Evolutionary conservation across 2,888 invertebrate species (phyloP).

Genomic region (Acanthopleura granulata): DNA sequence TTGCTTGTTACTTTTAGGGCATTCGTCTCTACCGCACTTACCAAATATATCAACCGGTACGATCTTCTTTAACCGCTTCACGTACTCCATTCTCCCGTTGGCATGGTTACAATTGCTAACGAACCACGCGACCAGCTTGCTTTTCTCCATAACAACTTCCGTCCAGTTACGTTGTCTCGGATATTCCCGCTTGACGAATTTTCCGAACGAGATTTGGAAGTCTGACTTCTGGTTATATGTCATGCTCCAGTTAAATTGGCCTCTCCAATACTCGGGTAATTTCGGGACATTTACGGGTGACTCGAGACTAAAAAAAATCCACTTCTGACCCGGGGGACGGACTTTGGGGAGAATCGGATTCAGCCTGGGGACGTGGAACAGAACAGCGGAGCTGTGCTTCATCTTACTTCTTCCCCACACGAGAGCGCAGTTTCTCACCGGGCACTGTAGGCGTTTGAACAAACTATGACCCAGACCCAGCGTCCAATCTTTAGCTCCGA

Average conservation of each 20-base stretch:
- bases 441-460: conserved; percentile 3
- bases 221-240: conserved; percentile 93
- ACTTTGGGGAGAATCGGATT: background rate
- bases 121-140: conserved; percentile 94
- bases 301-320: conserved; percentile 19
- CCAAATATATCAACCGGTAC: conserved; percentile 88
- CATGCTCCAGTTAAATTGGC: conserved; percentile 90
- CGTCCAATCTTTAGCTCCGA: conserved; percentile 11
- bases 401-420: background rate
- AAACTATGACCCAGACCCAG: background rate
- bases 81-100: conserved; percentile 88
- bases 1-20: conserved; percentile 70
- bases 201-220: conserved; percentile 93
- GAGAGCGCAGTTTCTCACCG: background rate
- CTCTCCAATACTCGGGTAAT: background rate
- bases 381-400: background rate
- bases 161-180: conserved; percentile 26
- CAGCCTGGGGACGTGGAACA: background rate
- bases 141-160: conserved; percentile 80
- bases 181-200: conserved; percentile 73
- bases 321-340: conserved; percentile 3
- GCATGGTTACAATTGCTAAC: conserved; percentile 94
- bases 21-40: conserved; percentile 86
- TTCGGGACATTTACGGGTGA: background rate
- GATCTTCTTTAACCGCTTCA: conserved; percentile 83